Percentiles rank a stretch among this genome's conserved stretches.
Conservation (phyloP, 2,113 vertebrate species). For the Microtus ochrogaster region DNA sequence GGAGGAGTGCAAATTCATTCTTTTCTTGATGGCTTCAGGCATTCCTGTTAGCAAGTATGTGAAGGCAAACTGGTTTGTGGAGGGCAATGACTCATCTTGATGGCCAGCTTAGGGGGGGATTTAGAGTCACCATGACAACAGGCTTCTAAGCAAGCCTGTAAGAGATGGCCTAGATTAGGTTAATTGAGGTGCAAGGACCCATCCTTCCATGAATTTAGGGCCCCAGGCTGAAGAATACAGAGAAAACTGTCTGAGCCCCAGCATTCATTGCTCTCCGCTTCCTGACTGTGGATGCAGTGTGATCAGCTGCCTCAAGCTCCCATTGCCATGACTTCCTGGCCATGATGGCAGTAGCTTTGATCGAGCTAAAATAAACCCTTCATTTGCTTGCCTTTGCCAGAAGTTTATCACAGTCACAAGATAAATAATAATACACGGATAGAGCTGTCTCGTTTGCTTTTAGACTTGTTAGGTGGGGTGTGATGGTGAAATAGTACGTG, state of each 20-base stretch:
- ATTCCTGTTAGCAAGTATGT: not conserved
- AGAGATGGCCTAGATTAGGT: not conserved
- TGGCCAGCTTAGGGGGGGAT: not conserved
- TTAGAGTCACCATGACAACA: not conserved
- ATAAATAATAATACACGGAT: not conserved
- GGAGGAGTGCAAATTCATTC: not conserved
- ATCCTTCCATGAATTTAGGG: not conserved
- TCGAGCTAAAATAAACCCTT: not conserved
- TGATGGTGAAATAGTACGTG: not conserved
- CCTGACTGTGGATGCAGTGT: not conserved
- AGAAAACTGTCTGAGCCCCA: not conserved
- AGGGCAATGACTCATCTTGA: not conserved
- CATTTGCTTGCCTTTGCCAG: not conserved
- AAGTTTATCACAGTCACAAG: not conserved
- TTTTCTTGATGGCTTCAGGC: not conserved
- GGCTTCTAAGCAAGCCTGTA: not conserved
- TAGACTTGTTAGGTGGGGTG: not conserved
- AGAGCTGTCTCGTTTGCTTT: not conserved
- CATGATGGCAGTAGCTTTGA: not conserved
- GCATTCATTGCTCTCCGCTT: not conserved
- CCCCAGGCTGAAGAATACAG: not conserved
- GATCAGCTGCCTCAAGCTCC: not conserved
- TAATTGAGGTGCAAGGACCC: too few relatives aligned
- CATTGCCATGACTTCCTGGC: too few relatives aligned
- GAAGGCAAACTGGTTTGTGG: not conserved